Evolutionary conservation across 2,113 vertebrate genomes (phyloP).

Genomic region (Thalassarche chlororhynchos): DNA sequence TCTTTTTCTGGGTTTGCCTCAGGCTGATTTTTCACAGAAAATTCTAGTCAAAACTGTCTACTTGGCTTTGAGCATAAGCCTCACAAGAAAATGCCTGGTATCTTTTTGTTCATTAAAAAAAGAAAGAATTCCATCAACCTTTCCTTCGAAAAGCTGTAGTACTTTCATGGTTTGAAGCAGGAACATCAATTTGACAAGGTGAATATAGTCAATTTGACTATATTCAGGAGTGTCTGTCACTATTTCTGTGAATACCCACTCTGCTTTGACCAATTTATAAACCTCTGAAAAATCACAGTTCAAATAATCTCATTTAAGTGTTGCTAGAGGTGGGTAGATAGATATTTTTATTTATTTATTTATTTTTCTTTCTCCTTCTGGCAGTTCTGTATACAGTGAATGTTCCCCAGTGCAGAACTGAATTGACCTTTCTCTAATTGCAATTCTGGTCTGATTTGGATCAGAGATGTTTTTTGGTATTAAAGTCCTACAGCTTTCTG

Average conservation of each 20-base stretch:
- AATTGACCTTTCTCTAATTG: not conserved
- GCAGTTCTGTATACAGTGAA: not conserved
- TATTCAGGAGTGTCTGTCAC: not conserved
- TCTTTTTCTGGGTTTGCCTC: not conserved
- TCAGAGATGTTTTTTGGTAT: not conserved
- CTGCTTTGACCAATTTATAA: not conserved
- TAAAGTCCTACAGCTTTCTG: not conserved
- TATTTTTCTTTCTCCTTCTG: not conserved
- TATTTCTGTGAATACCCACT: not conserved
- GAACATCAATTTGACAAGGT: not conserved
- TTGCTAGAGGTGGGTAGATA: not conserved
- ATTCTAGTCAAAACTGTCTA: not conserved
- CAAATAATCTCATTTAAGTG: not conserved
- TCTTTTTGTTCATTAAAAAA: not conserved
- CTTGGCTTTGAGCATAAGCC: not conserved
- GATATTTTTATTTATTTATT: accelerated
- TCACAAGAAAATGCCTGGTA: not conserved
- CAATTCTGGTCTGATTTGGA: not conserved
- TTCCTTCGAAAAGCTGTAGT: not conserved
- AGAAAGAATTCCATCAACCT: not conserved
- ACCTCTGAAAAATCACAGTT: not conserved
- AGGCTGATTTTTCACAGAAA: not conserved
- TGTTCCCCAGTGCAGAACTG: not conserved
- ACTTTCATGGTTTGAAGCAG: not conserved
- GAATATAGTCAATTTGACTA: not conserved